Conservation (phyloP, 2,113 vertebrate genomes). For the Platysternon megacephalum region DNA sequence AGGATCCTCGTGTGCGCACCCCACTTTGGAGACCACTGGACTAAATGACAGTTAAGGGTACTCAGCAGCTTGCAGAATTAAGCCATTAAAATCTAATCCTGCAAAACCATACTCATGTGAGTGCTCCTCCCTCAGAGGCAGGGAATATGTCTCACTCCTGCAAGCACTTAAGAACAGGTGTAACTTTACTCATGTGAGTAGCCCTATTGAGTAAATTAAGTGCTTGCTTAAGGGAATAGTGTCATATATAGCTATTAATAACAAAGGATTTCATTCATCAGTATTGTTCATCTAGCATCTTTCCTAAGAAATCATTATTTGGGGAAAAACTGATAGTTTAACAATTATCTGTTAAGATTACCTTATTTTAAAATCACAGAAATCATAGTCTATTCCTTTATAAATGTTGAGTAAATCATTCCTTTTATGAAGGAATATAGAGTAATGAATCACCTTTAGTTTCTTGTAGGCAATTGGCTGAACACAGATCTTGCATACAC, state of each 20-base stretch:
- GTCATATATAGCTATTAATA: no score
- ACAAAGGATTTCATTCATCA: neutral
- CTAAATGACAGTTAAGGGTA: neutral
- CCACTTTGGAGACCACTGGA: neutral
- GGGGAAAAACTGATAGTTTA: rapidly evolving
- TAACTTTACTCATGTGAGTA: no score
- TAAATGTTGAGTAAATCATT: neutral
- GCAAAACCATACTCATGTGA: neutral
- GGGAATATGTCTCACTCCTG: neutral
- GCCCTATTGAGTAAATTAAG: no score
- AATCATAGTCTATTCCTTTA: rapidly evolving
- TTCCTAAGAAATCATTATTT: neutral
- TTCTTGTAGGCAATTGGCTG: neutral
- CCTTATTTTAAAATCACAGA: neutral
- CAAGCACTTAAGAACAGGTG: no score
- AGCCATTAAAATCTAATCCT: neutral
- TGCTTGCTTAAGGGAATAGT: no score
- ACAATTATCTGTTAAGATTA: neutral
- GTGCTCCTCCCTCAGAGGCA: neutral
- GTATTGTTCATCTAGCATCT: neutral
- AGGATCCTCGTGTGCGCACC: no score
- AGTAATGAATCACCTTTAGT: rapidly evolving
- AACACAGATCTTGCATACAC: neutral
- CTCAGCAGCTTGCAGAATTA: neutral
- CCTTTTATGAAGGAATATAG: neutral